phyloP scores from a whole-genome alignment of 2,888 invertebrate genomes.

The Lepidochitona cinerea region DNA sequence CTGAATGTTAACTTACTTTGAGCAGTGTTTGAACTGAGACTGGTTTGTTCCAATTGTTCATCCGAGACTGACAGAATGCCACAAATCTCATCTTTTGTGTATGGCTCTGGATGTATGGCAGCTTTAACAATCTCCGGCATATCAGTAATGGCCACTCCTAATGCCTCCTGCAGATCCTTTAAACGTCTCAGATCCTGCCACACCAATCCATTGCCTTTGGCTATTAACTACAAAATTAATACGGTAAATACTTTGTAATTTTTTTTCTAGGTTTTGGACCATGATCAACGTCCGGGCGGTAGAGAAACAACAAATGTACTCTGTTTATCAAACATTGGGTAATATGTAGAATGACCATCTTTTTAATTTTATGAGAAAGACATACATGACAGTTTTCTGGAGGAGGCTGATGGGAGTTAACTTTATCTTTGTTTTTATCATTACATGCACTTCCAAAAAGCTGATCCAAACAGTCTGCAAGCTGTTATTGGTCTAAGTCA shows the following conservation, averaged over 20 bases:
- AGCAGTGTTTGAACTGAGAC: constrained; percentile 79
- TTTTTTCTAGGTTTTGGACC: too few species aligned
- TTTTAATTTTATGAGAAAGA: too few species aligned
- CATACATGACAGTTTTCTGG: too few species aligned
- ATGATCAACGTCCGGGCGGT: too few species aligned
- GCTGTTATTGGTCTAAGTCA: too few species aligned
- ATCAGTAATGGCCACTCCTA: constrained; percentile 78
- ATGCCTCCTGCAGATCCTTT: constrained; percentile 81
- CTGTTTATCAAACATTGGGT: too few species aligned
- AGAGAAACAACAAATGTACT: too few species aligned
- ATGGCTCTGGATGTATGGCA: constrained; percentile 55
- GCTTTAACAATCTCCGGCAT: constrained; percentile 80
- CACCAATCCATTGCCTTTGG: constrained; percentile 76
- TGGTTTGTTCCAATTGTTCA: constrained; percentile 78
- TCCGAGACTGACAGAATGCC: constrained; percentile 69
- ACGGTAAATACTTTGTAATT: neutral
- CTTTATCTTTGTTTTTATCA: too few species aligned
- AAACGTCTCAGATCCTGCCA: constrained; percentile 80
- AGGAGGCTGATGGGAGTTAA: too few species aligned
- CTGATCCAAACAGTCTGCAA: too few species aligned
- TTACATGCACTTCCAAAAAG: neutral
- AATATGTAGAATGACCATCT: too few species aligned
- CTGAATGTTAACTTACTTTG: too few species aligned
- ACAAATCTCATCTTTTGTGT: constrained; percentile 66
- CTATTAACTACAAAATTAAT: constrained; percentile 75